Conservation (phyloP, 2,113 vertebrate genomes). For the Perca fluviatilis region DNA sequence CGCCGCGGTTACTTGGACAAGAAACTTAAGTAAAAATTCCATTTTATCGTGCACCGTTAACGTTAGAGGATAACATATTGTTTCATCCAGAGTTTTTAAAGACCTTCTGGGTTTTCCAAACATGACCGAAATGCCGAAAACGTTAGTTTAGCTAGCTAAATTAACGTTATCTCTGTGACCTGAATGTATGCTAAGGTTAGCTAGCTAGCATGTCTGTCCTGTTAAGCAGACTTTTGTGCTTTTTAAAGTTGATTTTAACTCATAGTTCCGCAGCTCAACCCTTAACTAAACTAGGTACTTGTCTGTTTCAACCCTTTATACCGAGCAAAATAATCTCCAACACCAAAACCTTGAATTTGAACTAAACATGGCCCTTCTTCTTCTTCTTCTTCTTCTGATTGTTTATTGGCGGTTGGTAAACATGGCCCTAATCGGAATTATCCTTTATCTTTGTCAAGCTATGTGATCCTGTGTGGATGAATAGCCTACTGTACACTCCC, state of each 20-base stretch:
- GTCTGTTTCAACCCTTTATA: neutral
- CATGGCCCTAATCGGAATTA: no score
- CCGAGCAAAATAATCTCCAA: no score
- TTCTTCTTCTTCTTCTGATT: no score
- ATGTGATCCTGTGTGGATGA: neutral
- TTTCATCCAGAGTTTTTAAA: no score
- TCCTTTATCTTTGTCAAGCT: neutral
- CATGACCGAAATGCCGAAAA: no score
- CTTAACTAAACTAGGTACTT: neutral
- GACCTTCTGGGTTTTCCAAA: no score
- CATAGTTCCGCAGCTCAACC: neutral
- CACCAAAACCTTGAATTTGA: neutral
- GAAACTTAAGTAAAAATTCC: no score
- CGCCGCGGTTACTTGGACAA: no score
- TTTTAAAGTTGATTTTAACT: neutral
- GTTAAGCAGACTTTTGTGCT: neutral
- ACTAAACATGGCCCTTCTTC: neutral
- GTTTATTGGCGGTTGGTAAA: no score
- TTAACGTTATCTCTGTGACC: neutral
- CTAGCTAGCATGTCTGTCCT: neutral
- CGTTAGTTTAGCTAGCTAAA: no score
- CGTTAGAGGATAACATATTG: no score
- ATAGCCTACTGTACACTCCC: constrained; percentile 10
- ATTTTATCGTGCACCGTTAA: no score
- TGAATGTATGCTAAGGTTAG: neutral